Base-by-base conservation (phyloP, 2,113 vertebrate genomes). In the Bothrops jararaca region DNA sequence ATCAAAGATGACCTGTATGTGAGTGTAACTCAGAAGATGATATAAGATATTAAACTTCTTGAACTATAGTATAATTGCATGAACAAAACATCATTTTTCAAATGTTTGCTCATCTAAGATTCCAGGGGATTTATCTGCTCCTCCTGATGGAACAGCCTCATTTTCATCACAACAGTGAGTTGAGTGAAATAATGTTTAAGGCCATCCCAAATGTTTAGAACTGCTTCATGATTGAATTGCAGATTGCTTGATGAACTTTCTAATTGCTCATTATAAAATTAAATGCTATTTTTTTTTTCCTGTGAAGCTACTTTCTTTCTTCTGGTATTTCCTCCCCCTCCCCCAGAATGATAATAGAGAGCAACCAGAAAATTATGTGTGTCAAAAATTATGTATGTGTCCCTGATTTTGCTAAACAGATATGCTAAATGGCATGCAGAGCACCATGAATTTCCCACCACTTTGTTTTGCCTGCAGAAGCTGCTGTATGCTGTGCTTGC, bases 271-370 rank as follows among this genome's bases (percentile, higher is more conserved):
- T 80, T 80, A 22, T 39, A 80, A 80, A 80, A 80, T 80, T 80
- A 80, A 80, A 80, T 80, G 69, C 5, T 74, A 5, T 57, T 18
- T 80, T 20, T 80, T 80, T 80, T 80, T 39, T n/a, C n/a, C 64
- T 74, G 13, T 18, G n/a, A 74, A 74, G 64, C 64, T 74, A 34
- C 64, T 34, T 74, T 34, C 34, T 80, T 80, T 80, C 60, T 69
- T 69, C n/a, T 39, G 34, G 2, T 80, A 39, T 39, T 22, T n/a
- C n/a, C 8, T 1, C 0, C 0, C 2, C 6, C 6, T 34, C 2
- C 15, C 6, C 34, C 69, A 34, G 69, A 80, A 80, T 80, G 18
- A 39, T 22, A 80, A 7, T 39, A 39, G 13, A 80, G 5, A 39
- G 3, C 34, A 80, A 39, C 69, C 5, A 39, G 69, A 80, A 80